Evolutionary conservation across 2,113 vertebrate species (phyloP).

Genomic region (Tricholaema leucomelas): DNA sequence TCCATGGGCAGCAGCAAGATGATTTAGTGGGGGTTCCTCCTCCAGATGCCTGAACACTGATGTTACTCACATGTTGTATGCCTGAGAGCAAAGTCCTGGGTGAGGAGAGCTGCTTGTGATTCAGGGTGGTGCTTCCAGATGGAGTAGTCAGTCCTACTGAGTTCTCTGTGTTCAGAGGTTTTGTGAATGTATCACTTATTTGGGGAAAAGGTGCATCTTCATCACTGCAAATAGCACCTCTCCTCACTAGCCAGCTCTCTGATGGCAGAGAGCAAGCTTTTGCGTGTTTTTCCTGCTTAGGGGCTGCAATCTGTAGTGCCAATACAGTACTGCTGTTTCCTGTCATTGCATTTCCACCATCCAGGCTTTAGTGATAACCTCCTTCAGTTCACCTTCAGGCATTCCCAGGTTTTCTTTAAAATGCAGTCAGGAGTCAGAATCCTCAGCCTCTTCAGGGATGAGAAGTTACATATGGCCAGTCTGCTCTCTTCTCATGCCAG

Average conservation of each 20-base stretch:
- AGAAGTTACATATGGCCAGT: neutral
- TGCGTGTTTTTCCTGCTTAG: neutral
- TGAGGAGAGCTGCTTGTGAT: neutral
- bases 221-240: neutral
- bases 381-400: neutral
- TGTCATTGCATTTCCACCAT: neutral
- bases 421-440: neutral
- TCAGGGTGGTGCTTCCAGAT: neutral
- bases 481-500: neutral
- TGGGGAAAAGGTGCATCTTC: neutral
- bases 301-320: neutral
- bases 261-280: neutral
- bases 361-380: neutral
- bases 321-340: neutral
- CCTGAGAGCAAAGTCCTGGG: neutral
- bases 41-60: neutral
- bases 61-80: rapidly evolving
- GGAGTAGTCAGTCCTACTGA: neutral
- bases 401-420: neutral
- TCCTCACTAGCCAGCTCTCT: neutral
- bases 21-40: neutral
- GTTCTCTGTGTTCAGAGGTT: rapidly evolving
- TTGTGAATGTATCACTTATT: neutral
- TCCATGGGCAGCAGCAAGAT: neutral
- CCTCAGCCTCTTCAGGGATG: neutral